Conservation (phyloP, 64 coral and sea anemone genomes). For the Montipora cactus region DNA sequence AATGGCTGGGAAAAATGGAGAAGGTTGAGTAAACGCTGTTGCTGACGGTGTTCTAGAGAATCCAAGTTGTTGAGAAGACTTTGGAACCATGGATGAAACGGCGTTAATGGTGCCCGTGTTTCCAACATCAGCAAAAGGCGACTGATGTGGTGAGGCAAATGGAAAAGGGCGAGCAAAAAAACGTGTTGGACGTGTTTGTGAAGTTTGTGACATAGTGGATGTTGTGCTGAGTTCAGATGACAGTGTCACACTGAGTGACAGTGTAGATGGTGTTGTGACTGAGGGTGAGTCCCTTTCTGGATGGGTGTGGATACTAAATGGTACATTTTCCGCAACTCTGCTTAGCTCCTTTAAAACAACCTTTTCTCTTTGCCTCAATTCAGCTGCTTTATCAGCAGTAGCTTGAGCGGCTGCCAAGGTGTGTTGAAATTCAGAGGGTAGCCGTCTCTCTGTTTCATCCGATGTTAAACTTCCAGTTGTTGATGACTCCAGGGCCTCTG, state of each 20-base stretch:
- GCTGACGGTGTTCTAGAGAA: background rate
- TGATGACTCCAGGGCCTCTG: slow-evolving; percentile 22
- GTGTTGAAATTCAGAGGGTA: slow-evolving; percentile 1
- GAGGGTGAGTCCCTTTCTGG: background rate
- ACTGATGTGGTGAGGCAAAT: background rate
- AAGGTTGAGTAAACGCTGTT: background rate
- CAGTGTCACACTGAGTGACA: slow-evolving; percentile 17
- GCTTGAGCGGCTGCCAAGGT: slow-evolving; percentile 4
- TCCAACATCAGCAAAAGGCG: background rate
- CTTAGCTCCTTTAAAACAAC: slow-evolving; percentile 3
- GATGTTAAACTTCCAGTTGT: slow-evolving; percentile 19
- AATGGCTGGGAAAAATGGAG: background rate
- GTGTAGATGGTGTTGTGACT: slow-evolving; percentile 32
- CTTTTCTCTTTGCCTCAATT: background rate
- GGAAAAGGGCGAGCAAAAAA: background rate
- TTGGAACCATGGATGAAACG: slow-evolving; percentile 5
- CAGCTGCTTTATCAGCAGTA: slow-evolving; percentile 16
- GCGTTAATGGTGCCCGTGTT: background rate
- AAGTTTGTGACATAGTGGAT: background rate
- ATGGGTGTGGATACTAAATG: background rate
- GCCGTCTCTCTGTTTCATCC: background rate
- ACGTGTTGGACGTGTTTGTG: background rate
- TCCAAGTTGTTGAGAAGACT: background rate
- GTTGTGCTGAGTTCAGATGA: slow-evolving; percentile 35
- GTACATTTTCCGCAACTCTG: background rate